Evolutionary conservation across 2,113 vertebrate genomes (phyloP).

Genomic region (Mohoua ochrocephala): DNA sequence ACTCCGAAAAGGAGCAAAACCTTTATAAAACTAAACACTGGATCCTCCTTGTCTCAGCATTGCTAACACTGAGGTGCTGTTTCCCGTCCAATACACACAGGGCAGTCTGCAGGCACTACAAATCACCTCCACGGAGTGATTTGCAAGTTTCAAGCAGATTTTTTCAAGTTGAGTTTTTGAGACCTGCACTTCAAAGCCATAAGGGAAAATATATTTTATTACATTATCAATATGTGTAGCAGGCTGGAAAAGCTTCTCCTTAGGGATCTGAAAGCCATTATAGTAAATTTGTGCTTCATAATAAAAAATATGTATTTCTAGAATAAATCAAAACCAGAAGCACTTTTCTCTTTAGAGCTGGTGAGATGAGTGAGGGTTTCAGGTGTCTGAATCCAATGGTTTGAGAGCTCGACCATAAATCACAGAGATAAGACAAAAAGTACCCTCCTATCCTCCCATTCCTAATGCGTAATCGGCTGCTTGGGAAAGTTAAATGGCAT

Average conservation of each 20-base stretch:
- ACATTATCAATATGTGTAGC: constrained; percentile 27
- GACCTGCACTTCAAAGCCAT: not conserved
- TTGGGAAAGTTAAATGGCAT: not conserved
- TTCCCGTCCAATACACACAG: not conserved
- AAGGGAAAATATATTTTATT: constrained; percentile 2
- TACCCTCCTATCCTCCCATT: not conserved
- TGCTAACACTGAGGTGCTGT: not conserved
- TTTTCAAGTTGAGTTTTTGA: not conserved
- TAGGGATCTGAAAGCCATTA: constrained; percentile 27
- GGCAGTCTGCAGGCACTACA: not conserved
- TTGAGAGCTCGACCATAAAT: constrained; percentile 17
- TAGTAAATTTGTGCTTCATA: constrained; percentile 19
- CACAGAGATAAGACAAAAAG: constrained; percentile 11
- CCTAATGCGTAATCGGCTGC: not conserved
- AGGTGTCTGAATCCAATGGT: not conserved
- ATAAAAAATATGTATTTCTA: constrained; percentile 27
- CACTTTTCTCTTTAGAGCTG: constrained; percentile 32
- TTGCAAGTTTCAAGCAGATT: not conserved
- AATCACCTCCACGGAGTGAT: not conserved
- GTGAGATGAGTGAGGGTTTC: constrained; percentile 15
- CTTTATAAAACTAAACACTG: not conserved
- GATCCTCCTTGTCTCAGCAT: not conserved
- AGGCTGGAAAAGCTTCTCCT: constrained; percentile 17
- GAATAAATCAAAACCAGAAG: constrained; percentile 45
- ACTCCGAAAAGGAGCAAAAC: not conserved